These are phyloP conservation scores for Nephrocerus scutellatus DNA, from an alignment of 2,888 invertebrate species.

Conservation along the genomic window DNA sequence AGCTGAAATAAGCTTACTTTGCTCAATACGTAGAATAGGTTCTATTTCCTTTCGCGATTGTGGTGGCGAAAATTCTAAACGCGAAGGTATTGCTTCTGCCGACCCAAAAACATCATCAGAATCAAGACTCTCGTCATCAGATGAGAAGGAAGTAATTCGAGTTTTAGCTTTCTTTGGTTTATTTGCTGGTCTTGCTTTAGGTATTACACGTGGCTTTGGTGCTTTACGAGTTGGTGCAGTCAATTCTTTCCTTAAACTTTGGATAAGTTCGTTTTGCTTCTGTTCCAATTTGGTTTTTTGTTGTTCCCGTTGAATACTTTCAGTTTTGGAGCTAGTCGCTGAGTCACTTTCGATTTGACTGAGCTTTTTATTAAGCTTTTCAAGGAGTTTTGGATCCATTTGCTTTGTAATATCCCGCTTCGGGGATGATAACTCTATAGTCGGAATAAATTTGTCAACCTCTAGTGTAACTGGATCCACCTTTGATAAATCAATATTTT, in stretches of 20 bases:
- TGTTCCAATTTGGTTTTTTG: slow-evolving; percentile 50
- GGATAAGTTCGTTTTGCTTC: slow-evolving; percentile 52
- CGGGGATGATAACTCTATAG: slow-evolving; percentile 59
- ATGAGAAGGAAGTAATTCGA: slow-evolving; percentile 67
- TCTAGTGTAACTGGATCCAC: slow-evolving; percentile 66
- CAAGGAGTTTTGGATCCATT: slow-evolving; percentile 61
- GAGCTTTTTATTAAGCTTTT: slow-evolving; percentile 63
- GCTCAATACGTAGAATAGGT: slow-evolving; percentile 65
- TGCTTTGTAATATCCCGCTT: slow-evolving; percentile 63
- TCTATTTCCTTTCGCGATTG: slow-evolving; percentile 70
- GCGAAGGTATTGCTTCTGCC: slow-evolving; percentile 64
- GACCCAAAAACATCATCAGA: slow-evolving; percentile 72
- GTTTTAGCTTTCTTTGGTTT: slow-evolving; percentile 62
- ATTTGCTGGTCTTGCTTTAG: slow-evolving; percentile 53
- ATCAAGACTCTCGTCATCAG: slow-evolving; percentile 69
- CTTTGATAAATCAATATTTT: slow-evolving; percentile 68
- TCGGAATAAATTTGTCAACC: slow-evolving; percentile 56
- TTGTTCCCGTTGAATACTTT: slow-evolving; percentile 56
- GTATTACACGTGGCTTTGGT: slow-evolving; percentile 58
- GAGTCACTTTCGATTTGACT: slow-evolving; percentile 73
- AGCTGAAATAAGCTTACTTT: slow-evolving; percentile 61
- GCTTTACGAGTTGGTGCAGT: slow-evolving; percentile 54
- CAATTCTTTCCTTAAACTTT: slow-evolving; percentile 56
- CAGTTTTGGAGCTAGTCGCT: slow-evolving; percentile 66
- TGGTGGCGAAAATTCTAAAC: slow-evolving; percentile 67